Conservation (phyloP, 2,113 vertebrate genomes). For the Xenus cinereus region DNA sequence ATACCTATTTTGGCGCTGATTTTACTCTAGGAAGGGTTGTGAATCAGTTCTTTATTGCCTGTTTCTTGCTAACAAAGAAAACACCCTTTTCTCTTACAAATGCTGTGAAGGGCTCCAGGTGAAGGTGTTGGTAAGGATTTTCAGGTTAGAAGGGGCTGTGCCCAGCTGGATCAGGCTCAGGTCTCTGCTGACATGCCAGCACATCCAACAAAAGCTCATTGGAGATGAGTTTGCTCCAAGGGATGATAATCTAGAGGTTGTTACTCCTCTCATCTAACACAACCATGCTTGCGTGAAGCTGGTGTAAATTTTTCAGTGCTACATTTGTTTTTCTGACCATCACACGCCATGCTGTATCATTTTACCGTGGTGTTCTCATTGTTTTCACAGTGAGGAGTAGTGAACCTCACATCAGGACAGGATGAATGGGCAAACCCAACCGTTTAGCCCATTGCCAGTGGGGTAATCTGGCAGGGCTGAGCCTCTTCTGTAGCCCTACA, state of each 20-base stretch:
- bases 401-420: neutral
- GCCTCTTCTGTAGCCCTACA: neutral
- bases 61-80: neutral
- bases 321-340: neutral
- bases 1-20: neutral
- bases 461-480: neutral
- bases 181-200: neutral
- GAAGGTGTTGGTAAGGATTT: neutral
- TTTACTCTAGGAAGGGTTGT: neutral
- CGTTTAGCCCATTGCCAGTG: neutral
- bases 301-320: neutral
- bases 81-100: neutral
- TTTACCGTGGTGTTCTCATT: neutral
- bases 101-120: neutral
- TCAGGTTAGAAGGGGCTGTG: neutral
- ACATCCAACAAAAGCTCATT: neutral
- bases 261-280: neutral
- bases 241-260: neutral
- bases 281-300: neutral
- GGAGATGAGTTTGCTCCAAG: neutral
- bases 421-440: neutral
- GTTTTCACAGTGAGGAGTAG: neutral
- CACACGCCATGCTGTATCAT: accelerated
- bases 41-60: neutral
- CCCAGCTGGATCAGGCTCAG: neutral